Conservation (phyloP, 2,888 invertebrate species). For the Pediacus dermestoides region DNA sequence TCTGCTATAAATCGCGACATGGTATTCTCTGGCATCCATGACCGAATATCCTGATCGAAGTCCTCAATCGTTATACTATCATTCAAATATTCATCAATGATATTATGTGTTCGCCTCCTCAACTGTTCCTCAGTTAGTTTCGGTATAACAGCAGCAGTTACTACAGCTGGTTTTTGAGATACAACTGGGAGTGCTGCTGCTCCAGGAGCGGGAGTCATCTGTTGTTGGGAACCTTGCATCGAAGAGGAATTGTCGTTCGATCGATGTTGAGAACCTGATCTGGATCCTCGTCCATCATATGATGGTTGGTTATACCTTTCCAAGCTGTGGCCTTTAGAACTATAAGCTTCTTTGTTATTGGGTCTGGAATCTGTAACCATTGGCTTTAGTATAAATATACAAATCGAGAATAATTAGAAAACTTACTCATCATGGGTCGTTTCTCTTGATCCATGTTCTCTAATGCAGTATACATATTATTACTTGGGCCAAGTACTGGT, state of each 20-base stretch:
- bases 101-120: constrained; percentile 38
- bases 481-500: constrained; percentile 33
- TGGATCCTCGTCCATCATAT: constrained; percentile 50
- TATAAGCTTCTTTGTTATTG: constrained; percentile 42
- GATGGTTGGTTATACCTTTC: constrained; percentile 37
- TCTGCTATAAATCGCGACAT: no score
- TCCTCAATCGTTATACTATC: constrained; percentile 40
- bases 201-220: no score
- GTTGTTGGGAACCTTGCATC: no score
- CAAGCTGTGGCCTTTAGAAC: constrained; percentile 47
- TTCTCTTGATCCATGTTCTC: constrained; percentile 40
- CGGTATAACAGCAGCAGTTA: no score
- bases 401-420: no score
- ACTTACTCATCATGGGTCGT: constrained; percentile 1
- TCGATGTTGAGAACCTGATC: constrained; percentile 59
- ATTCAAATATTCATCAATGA: constrained; percentile 43
- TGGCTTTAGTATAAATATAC: no score
- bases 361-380: constrained; percentile 28
- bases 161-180: constrained; percentile 18
- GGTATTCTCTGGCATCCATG: constrained; percentile 38
- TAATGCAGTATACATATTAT: constrained; percentile 53
- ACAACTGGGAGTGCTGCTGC: constrained; percentile 19
- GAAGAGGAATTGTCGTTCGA: constrained; percentile 42
- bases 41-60: constrained; percentile 40
- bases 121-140: constrained; percentile 35